Conservation (phyloP, 2,888 invertebrate genomes). For the Orthonevra nobilis region DNA sequence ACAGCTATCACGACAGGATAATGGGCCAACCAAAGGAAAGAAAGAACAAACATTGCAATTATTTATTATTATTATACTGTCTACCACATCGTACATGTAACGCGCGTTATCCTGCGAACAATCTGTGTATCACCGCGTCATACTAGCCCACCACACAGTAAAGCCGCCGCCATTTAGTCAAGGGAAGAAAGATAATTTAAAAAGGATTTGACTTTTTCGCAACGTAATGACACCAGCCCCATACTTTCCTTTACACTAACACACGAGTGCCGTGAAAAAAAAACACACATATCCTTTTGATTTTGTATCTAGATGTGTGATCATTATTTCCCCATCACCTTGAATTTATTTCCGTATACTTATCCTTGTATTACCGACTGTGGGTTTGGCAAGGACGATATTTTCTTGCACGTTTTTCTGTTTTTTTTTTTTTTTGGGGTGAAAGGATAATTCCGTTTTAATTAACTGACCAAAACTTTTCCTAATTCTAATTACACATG, state of each 20-base stretch:
- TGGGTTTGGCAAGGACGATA: background rate
- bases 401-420: background rate
- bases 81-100: constrained; percentile 23
- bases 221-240: constrained; percentile 21
- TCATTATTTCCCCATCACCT: constrained; percentile 52
- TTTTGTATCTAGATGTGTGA: constrained; percentile 18
- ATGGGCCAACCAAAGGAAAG: constrained; percentile 7
- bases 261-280: no score
- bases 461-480: constrained; percentile 55
- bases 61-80: constrained; percentile 57
- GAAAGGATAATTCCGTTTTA: constrained; percentile 47
- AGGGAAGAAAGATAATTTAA: constrained; percentile 43
- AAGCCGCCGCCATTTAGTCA: background rate
- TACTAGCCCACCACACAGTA: background rate
- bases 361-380: no score
- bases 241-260: constrained; percentile 9
- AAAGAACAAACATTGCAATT: constrained; percentile 54
- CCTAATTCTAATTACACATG: constrained; percentile 36
- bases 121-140: constrained; percentile 10
- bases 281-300: constrained; percentile 3
- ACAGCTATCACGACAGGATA: background rate
- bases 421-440: constrained; percentile 3
- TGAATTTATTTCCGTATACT: constrained; percentile 41
- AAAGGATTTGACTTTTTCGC: constrained; percentile 53
- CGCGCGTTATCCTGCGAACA: constrained; percentile 45